Conservation (phyloP, 2,797 vertebrate genomes). For the Mastacembelus armatus region DNA sequence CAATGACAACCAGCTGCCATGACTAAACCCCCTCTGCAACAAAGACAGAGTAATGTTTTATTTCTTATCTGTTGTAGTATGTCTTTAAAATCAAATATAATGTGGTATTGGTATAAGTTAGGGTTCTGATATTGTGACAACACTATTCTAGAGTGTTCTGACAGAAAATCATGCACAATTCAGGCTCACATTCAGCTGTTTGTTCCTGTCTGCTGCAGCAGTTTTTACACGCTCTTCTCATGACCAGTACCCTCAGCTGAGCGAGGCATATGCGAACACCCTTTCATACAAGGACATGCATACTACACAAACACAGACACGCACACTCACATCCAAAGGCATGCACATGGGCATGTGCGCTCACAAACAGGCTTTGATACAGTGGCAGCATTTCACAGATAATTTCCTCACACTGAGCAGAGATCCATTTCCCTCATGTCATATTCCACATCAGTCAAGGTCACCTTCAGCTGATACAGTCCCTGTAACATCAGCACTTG, state of each 20-base stretch:
- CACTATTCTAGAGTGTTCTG: constrained; percentile 10
- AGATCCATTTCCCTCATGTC: constrained; percentile 82
- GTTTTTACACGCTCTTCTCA: constrained; percentile 87
- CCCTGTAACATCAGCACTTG: constrained; percentile 73
- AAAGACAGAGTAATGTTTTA: background rate
- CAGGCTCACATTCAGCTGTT: constrained; percentile 50
- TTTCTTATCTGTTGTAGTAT: constrained; percentile 4
- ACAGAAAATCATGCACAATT: constrained; percentile 6
- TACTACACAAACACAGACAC: constrained; percentile 15
- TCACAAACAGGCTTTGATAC: constrained; percentile 73
- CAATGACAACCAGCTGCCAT: constrained; percentile 47
- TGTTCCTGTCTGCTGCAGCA: constrained; percentile 53
- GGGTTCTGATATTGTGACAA: constrained; percentile 24
- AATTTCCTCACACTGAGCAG: constrained; percentile 74
- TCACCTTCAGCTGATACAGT: constrained; percentile 77
- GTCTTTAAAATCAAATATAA: constrained; percentile 23
- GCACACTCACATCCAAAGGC: background rate
- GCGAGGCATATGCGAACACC: constrained; percentile 51
- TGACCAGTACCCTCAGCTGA: constrained; percentile 81
- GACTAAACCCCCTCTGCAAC: constrained; percentile 17
- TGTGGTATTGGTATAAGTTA: constrained; percentile 16
- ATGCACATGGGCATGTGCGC: constrained; percentile 14
- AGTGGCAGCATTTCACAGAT: constrained; percentile 82
- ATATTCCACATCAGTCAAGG: constrained; percentile 81
- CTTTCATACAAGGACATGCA: constrained; percentile 59